These are phyloP conservation scores for Anniella stebbinsi DNA, from an alignment of 2,797 vertebrate species.

Conservation along the genomic window DNA sequence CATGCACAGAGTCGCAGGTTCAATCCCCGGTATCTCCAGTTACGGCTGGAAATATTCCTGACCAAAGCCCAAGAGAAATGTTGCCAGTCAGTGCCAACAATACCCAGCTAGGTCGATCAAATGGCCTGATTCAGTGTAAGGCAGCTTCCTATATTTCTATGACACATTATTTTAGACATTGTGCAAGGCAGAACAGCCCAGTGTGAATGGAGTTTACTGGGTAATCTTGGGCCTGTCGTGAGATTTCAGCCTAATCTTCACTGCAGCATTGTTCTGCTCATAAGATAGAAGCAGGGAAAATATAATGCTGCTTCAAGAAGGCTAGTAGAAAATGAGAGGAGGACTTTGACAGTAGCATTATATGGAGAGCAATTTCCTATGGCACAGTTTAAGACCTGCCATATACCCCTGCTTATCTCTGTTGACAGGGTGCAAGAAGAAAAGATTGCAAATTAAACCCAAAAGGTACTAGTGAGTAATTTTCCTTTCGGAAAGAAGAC, in stretches of 20 bases:
- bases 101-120: too few relatives aligned
- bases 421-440: neutral
- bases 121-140: too few relatives aligned
- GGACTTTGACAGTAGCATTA: neutral
- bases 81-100: too few relatives aligned
- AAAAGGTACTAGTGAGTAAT: conserved; percentile 23
- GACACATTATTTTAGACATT: neutral
- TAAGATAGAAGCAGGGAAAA: neutral
- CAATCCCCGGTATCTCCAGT: too few relatives aligned
- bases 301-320: neutral
- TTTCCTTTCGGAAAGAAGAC: conserved; percentile 30
- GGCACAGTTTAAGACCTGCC: neutral
- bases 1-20: too few relatives aligned
- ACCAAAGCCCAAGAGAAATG: neutral
- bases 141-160: neutral
- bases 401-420: neutral
- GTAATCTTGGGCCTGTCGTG: neutral
- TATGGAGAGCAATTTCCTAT: neutral
- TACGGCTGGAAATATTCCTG: too few relatives aligned
- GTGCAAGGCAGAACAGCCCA: neutral
- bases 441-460: neutral
- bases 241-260: neutral
- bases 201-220: neutral
- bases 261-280: neutral
- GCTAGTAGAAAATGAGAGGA: neutral